phyloP scores from a whole-genome alignment of 2,797 vertebrate genomes.

The Capromys pilorides region DNA sequence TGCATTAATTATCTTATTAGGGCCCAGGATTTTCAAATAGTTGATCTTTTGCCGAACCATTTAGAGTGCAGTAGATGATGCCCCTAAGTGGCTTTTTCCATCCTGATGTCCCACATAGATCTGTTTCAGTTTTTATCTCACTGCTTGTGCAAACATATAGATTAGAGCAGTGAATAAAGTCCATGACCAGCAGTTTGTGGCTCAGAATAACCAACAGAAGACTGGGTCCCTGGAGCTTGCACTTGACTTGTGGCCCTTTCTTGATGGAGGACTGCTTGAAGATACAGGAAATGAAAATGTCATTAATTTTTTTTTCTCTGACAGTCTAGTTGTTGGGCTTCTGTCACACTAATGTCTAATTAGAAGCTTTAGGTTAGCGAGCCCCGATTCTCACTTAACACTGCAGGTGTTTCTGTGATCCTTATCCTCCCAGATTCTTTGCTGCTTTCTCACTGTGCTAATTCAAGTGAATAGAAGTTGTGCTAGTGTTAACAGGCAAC shows the following conservation, averaged over 20 bases:
- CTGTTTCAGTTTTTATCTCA: background rate
- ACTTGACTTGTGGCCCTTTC: slow-evolving; percentile 60
- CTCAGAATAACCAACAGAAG: background rate
- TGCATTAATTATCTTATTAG: slow-evolving; percentile 43
- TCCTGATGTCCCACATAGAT: background rate
- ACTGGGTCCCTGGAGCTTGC: slow-evolving; percentile 38
- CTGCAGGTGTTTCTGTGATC: slow-evolving; percentile 62
- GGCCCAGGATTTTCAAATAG: slow-evolving; percentile 32
- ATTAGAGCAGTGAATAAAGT: background rate
- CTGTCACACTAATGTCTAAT: slow-evolving; percentile 72
- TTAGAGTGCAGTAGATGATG: background rate
- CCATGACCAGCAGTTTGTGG: background rate
- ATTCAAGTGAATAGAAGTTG: slow-evolving; percentile 72
- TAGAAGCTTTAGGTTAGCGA: slow-evolving; percentile 63
- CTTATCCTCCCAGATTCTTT: slow-evolving; percentile 56
- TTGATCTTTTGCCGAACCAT: slow-evolving; percentile 2
- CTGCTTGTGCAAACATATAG: background rate
- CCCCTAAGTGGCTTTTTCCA: background rate
- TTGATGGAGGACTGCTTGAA: background rate
- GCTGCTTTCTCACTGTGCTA: slow-evolving; percentile 60
- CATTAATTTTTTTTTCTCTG: slow-evolving; percentile 57
- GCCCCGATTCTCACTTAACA: slow-evolving; percentile 65
- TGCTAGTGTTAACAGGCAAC: slow-evolving; percentile 64
- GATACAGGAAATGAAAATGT: slow-evolving; percentile 68
- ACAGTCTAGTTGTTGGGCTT: slow-evolving; percentile 68